Conservation (phyloP, 2,888 invertebrate species). For the Rhagonycha lutea region DNA sequence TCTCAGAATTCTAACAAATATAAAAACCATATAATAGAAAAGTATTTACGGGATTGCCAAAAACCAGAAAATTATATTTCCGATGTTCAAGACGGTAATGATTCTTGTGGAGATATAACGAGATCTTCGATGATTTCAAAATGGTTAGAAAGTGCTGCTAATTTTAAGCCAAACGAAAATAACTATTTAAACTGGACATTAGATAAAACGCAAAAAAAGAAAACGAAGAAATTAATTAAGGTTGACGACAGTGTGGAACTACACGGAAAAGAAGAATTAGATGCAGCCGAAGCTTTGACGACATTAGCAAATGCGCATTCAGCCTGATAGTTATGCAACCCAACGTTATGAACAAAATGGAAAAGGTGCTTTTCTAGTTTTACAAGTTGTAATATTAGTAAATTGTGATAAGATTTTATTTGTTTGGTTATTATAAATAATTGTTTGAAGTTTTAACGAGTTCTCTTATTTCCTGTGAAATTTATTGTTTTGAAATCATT, state of each 20-base stretch:
- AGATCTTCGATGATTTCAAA: slow-evolving; percentile 68
- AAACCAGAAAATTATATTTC: slow-evolving; percentile 38
- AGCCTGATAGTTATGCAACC: background rate
- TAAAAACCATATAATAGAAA: slow-evolving; percentile 65
- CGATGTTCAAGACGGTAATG: slow-evolving; percentile 24
- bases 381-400: background rate
- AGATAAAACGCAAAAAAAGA: slow-evolving; percentile 46
- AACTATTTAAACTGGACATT: slow-evolving; percentile 70
- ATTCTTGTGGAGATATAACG: slow-evolving; percentile 35
- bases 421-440: background rate
- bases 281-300: slow-evolving; percentile 76
- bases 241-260: slow-evolving; percentile 37
- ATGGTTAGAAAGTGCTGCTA: slow-evolving; percentile 76
- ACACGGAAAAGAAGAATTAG: slow-evolving; percentile 74
- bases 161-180: slow-evolving; percentile 72
- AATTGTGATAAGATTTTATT: background rate
- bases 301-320: slow-evolving; percentile 60
- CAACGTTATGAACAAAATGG: background rate
- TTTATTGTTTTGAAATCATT: no score
- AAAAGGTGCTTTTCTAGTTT: background rate
- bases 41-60: slow-evolving; percentile 59
- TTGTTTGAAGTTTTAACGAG: background rate
- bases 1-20: slow-evolving; percentile 55
- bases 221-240: slow-evolving; percentile 37
- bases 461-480: background rate